Evolutionary conservation across 2,888 invertebrate genomes (phyloP).

Genomic region (Carpatolechia fugitivella): DNA sequence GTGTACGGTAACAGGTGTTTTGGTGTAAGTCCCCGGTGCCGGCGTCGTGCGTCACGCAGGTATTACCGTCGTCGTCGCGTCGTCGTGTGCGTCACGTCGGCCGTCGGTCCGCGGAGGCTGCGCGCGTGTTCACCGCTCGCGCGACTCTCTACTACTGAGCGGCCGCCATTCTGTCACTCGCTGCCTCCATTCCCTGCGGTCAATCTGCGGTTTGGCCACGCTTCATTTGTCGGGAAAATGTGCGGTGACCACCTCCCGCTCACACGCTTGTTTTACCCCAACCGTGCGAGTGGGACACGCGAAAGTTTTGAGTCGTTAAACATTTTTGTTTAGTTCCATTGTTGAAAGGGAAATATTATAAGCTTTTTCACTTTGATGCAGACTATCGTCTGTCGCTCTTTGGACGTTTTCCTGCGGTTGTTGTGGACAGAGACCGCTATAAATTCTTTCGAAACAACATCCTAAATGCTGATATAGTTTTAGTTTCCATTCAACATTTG

Average conservation of each 20-base stretch:
- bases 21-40: slow-evolving; percentile 14
- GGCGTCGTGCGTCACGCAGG: neutral
- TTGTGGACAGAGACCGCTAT: slow-evolving; percentile 45
- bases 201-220: slow-evolving; percentile 79
- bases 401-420: slow-evolving; percentile 39
- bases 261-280: slow-evolving; percentile 28
- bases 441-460: slow-evolving; percentile 22
- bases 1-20: slow-evolving; percentile 9
- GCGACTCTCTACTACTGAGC: slow-evolving; percentile 70
- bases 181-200: slow-evolving; percentile 79
- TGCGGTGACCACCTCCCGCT: slow-evolving; percentile 54
- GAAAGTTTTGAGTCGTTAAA: slow-evolving; percentile 71
- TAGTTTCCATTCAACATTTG: slow-evolving; percentile 1
- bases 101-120: slow-evolving; percentile 33
- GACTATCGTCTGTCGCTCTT: slow-evolving; percentile 51
- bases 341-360: slow-evolving; percentile 73
- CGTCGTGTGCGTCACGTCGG: slow-evolving; percentile 20
- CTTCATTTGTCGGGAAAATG: slow-evolving; percentile 80
- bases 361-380: slow-evolving; percentile 66
- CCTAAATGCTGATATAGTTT: slow-evolving; percentile 22
- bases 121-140: slow-evolving; percentile 63
- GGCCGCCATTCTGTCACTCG: slow-evolving; percentile 78
- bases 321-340: slow-evolving; percentile 74
- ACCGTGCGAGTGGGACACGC: slow-evolving; percentile 51
- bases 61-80: neutral